Conservation (phyloP, 2,888 invertebrate genomes). For the Pegoplata infirma region DNA sequence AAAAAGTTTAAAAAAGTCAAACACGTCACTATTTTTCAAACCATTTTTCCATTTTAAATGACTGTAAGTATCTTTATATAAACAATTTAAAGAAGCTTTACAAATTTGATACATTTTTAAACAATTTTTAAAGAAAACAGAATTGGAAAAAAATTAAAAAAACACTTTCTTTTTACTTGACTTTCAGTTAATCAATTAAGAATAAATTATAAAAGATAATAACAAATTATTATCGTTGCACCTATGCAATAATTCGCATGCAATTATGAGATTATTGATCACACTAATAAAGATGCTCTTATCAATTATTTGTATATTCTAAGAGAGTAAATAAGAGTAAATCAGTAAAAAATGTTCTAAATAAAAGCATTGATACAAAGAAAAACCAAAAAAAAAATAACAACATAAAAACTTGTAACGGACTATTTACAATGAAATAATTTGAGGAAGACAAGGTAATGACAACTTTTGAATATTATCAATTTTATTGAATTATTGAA, state of each 20-base stretch:
- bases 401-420: not conserved
- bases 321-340: no score
- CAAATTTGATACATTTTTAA: constrained; percentile 19
- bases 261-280: no score
- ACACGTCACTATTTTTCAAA: not conserved
- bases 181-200: no score
- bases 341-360: no score
- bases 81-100: constrained; percentile 18
- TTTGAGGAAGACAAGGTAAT: no score
- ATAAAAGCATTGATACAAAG: not conserved
- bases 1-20: not conserved
- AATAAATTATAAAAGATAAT: not conserved
- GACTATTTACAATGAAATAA: no score
- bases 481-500: no score
- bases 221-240: no score
- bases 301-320: no score
- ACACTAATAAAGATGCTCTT: no score
- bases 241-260: not conserved
- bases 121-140: not conserved
- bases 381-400: not conserved
- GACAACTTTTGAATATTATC: no score
- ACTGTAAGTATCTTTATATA: constrained; percentile 9
- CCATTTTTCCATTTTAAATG: not conserved
- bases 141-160: constrained; percentile 7
- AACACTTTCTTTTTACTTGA: not conserved